These are phyloP conservation scores for Alligator sinensis DNA, from an alignment of 2,113 vertebrate species.

Conservation along the genomic window DNA sequence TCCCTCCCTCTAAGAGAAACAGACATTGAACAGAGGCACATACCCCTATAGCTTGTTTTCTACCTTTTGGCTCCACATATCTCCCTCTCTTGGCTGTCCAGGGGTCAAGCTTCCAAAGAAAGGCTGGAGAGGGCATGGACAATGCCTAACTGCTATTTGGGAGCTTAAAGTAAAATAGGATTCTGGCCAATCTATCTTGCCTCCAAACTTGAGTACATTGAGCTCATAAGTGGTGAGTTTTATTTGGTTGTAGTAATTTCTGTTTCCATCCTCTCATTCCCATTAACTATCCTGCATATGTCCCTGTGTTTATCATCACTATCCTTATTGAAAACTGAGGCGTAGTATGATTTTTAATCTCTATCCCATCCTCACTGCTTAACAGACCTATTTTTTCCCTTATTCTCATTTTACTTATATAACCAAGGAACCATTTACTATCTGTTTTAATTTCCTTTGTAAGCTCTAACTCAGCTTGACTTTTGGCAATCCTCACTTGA, in stretches of 20 bases:
- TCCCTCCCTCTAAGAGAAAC: no score
- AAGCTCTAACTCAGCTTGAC: conserved; percentile 12
- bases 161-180: no score
- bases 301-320: neutral
- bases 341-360: neutral
- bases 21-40: no score
- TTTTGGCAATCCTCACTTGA: neutral
- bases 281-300: neutral
- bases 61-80: no score
- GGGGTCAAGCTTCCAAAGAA: no score
- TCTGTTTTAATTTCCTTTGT: conserved; percentile 12
- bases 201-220: no score
- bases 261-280: neutral
- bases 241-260: neutral
- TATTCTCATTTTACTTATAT: neutral
- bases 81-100: no score
- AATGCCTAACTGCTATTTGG: no score
- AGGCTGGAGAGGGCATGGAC: no score
- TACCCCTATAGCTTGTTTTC: no score
- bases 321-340: neutral
- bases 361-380: neutral
- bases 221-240: no score
- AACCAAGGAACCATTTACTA: neutral
- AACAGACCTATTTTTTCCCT: neutral
- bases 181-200: no score